These are phyloP conservation scores for Sphaerophoria rueppellii DNA, from an alignment of 2,888 invertebrate species.

Conservation along the genomic window DNA sequence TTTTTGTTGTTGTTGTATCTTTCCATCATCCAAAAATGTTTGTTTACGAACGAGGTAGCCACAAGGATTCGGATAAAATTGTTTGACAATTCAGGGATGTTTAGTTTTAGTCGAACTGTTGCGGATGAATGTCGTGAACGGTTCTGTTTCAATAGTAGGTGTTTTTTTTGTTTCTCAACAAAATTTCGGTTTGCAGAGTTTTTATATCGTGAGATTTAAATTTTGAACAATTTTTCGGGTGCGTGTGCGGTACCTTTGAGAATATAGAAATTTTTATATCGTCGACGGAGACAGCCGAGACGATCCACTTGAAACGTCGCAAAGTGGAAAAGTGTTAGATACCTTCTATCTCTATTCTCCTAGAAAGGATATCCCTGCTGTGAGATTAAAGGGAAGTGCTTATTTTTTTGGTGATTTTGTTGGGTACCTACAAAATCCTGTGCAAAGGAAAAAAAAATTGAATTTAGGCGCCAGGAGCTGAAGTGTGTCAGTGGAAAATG, in stretches of 20 bases:
- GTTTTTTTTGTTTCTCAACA: slow-evolving; percentile 4
- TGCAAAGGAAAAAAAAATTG: slow-evolving; percentile 37
- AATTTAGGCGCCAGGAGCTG: slow-evolving; percentile 56
- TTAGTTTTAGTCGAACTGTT: slow-evolving; percentile 72
- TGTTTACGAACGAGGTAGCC: slow-evolving; percentile 69
- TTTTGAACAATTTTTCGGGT: slow-evolving; percentile 25
- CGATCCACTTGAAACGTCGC: neutral
- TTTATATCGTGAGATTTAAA: slow-evolving; percentile 29
- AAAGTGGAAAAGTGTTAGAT: neutral
- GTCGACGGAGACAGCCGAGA: neutral
- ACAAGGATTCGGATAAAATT: slow-evolving; percentile 70
- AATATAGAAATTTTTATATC: slow-evolving; percentile 15
- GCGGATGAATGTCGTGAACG: slow-evolving; percentile 65
- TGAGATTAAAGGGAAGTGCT: slow-evolving; percentile 54
- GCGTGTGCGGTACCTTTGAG: slow-evolving; percentile 26
- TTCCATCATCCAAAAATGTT: slow-evolving; percentile 45
- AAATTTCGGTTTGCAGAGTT: slow-evolving; percentile 24
- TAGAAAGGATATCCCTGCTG: neutral
- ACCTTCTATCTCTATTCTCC: slow-evolving; percentile 9
- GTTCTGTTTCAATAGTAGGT: slow-evolving; percentile 3
- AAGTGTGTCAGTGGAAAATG: slow-evolving; percentile 24
- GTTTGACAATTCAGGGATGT: slow-evolving; percentile 69
- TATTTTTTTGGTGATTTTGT: neutral
- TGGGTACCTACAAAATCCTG: slow-evolving; percentile 34
- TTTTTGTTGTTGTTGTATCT: slow-evolving; percentile 37